Evolutionary conservation across 2,888 invertebrate species (phyloP), one percentile per base, ranked within the genome.

Genomic region (Cephus sareptanus): DNA sequence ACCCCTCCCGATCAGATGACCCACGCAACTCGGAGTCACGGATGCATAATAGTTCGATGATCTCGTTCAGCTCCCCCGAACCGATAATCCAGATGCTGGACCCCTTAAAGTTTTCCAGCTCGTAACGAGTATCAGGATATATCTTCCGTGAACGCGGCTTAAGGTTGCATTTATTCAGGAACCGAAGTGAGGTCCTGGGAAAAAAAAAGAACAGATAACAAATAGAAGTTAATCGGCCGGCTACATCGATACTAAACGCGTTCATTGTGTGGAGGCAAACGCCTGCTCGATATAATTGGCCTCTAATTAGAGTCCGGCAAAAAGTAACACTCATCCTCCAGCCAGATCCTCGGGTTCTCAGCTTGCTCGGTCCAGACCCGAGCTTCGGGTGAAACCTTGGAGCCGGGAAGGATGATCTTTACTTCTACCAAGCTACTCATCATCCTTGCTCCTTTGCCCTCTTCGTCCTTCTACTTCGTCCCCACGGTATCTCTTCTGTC

Each of bases 211-310:
- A 88, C 84, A 86, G 69, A 82, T 86, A 88, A 88, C 85, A 87
- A 88, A 88, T 88, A 85, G 84, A 82, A 88, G 88, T 88, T 88
- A 87, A 88, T 88, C 88, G 87, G 83, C 86, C 79, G 80, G 84
- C 84, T 84, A 82, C 87, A 87, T 88, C 88, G 86, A 88, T 87
- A 85, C 87, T 87, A 87, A 87, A 85, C 83, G 86, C 84, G 84
- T 87, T 87, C 87, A 88, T 88, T 88, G 88, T 88, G 88, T 85
- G 84, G 84, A 84, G 85, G 85, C 84, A 86, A 89, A 88, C 88
- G 88, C 87, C 88, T 88, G 88, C 87, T 87, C 87, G 85, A 87
- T 89, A 88, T 88, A 88, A 88, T 88, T 88, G 89, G 89, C 84
- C 88, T 85, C 88, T 89, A 88, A 88, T 88, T 88, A 89, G 87